phyloP scores from a whole-genome alignment of 2,888 invertebrate genomes.

The Cryptus armator region DNA sequence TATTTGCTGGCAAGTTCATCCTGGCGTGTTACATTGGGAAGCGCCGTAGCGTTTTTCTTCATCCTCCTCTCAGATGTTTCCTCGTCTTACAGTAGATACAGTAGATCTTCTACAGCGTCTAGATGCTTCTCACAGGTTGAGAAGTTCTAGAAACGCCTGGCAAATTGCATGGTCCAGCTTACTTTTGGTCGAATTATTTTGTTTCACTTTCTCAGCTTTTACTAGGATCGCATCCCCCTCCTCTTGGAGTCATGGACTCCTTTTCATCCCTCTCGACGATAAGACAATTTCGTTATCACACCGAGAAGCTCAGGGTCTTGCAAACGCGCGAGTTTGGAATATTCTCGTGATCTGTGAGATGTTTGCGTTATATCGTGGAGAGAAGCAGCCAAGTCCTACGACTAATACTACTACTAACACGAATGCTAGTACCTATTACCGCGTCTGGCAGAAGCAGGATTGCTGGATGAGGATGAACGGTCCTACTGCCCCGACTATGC shows the following conservation, averaged over 20 bases:
- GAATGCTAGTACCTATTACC: slow-evolving; percentile 1
- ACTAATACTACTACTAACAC: background rate
- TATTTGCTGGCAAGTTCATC: slow-evolving; percentile 77
- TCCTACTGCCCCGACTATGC: background rate
- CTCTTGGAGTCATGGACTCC: background rate
- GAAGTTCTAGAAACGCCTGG: background rate
- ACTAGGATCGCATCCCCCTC: background rate
- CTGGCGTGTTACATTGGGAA: slow-evolving; percentile 27
- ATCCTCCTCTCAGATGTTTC: background rate
- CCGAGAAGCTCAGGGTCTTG: background rate
- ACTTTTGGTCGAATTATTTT: slow-evolving; percentile 41
- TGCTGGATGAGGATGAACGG: slow-evolving; percentile 3
- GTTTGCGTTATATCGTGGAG: background rate
- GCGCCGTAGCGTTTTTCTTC: background rate
- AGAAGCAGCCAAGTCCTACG: background rate
- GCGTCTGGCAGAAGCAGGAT: background rate
- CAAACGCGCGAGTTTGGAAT: background rate
- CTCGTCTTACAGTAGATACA: background rate
- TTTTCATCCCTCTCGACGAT: background rate
- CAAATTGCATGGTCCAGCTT: slow-evolving; percentile 3
- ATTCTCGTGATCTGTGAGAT: background rate
- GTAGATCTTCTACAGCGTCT: background rate
- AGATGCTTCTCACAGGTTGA: background rate
- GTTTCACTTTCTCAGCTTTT: background rate
- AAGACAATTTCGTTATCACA: background rate